Percentiles rank a stretch among this genome's conserved stretches.
Evolutionary conservation across 2,888 invertebrate genomes (phyloP).

Genomic region (Campoplex capitator): DNA sequence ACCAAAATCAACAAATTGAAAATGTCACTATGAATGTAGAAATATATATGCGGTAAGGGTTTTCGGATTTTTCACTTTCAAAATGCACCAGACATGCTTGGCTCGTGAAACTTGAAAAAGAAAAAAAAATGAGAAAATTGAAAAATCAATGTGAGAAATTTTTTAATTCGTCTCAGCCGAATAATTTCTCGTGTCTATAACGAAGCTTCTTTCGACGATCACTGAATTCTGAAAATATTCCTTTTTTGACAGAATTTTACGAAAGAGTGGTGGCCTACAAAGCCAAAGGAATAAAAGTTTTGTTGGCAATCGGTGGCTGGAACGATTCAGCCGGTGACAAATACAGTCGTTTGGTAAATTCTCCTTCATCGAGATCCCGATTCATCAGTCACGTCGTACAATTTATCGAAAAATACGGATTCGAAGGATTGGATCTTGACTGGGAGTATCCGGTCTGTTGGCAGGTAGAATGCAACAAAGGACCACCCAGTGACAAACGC

Average conservation of each 20-base stretch:
- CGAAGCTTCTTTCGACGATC: neutral
- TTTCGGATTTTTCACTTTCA: no score
- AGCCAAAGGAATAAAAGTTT: conserved; percentile 90
- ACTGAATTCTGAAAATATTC: conserved; percentile 56
- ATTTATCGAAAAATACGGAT: conserved; percentile 92
- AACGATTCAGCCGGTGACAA: conserved; percentile 96
- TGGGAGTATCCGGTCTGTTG: conserved; percentile 98
- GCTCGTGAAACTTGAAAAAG: no score
- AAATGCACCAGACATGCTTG: no score
- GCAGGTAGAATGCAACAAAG: conserved; percentile 93
- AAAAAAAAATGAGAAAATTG: no score
- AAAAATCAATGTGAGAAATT: no score
- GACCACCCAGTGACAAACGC: conserved; percentile 92
- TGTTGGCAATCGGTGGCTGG: conserved; percentile 97
- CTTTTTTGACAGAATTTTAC: conserved; percentile 89
- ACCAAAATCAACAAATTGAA: no score
- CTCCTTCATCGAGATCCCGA: conserved; percentile 88
- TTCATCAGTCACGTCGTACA: conserved; percentile 91
- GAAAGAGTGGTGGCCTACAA: conserved; percentile 92
- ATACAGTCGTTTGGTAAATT: conserved; percentile 93
- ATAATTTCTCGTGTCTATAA: neutral
- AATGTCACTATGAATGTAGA: no score
- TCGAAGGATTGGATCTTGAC: conserved; percentile 96
- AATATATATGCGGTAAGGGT: no score
- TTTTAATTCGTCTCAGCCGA: no score